Evolutionary conservation across 2,113 vertebrate species (phyloP).

Genomic region (Amblyornis subalaris): DNA sequence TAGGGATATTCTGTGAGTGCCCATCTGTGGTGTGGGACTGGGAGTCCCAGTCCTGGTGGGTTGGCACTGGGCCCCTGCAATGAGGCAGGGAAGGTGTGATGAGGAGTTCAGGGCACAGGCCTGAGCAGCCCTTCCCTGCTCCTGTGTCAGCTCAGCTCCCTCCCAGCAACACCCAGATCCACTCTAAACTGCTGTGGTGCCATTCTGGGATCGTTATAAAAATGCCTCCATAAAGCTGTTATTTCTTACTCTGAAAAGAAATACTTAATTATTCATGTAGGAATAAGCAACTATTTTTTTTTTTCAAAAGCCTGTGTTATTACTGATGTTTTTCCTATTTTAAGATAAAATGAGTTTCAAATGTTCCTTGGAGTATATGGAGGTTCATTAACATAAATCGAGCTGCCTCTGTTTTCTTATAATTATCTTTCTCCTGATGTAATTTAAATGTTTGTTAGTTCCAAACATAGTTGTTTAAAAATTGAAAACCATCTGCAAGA

Average conservation of each 20-base stretch:
- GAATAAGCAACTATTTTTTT: background rate
- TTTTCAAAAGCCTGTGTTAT: background rate
- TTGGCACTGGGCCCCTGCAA: background rate
- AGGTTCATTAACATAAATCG: background rate
- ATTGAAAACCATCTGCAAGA: background rate
- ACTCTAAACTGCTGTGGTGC: background rate
- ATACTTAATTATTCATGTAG: constrained; percentile 15
- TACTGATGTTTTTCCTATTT: background rate
- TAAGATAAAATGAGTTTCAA: background rate
- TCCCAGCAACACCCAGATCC: fast-evolving
- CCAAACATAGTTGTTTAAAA: background rate
- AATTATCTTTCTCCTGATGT: background rate
- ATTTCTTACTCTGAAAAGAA: background rate
- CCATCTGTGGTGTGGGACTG: background rate
- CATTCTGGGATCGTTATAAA: background rate
- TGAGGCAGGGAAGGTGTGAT: background rate
- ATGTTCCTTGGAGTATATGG: background rate
- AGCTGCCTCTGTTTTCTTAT: background rate
- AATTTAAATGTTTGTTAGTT: background rate
- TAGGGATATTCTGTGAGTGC: fast-evolving
- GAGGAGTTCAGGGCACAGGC: background rate
- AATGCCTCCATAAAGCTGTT: background rate
- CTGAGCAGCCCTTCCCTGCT: background rate
- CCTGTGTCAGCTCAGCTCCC: background rate
- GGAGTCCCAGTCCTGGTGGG: background rate